Evolutionary conservation across 2,888 invertebrate species (phyloP).

Genomic region (Sphaerolaimus hirsutus): DNA sequence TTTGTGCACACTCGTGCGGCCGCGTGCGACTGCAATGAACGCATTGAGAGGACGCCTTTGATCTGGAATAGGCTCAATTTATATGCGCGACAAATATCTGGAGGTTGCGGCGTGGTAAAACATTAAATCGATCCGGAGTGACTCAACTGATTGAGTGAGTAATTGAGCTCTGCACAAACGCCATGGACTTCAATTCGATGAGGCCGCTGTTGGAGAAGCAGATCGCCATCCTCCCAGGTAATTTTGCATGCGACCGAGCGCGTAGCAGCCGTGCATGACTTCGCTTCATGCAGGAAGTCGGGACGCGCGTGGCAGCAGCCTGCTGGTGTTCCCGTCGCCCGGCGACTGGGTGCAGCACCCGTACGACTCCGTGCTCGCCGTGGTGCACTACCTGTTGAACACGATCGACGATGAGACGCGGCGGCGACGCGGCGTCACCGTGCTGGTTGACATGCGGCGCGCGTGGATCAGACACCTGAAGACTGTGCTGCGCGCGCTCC

Average conservation of each 20-base stretch:
- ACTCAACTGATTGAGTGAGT: too few species aligned
- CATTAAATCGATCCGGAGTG: too few species aligned
- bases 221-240: slow-evolving; percentile 4
- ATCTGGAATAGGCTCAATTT: too few species aligned
- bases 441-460: slow-evolving; percentile 16
- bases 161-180: too few species aligned
- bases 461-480: slow-evolving; percentile 13
- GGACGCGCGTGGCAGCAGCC: slow-evolving; percentile 2
- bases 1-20: too few species aligned
- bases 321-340: slow-evolving; percentile 4
- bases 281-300: slow-evolving; percentile 2
- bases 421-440: slow-evolving; percentile 8
- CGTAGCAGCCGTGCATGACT: background rate
- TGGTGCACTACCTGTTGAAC: slow-evolving; percentile 2
- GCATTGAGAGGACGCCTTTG: too few species aligned
- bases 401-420: slow-evolving; percentile 1
- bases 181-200: slow-evolving; percentile 1
- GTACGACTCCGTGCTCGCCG: slow-evolving; percentile 1
- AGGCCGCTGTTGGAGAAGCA: background rate
- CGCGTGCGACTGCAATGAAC: too few species aligned
- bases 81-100: too few species aligned
- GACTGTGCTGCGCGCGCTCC: slow-evolving; percentile 15
- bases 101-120: too few species aligned
- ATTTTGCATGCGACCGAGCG: background rate
- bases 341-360: slow-evolving; percentile 3